Conservation (phyloP, 2,797 vertebrate genomes). For the Syndactyla subalaris region DNA sequence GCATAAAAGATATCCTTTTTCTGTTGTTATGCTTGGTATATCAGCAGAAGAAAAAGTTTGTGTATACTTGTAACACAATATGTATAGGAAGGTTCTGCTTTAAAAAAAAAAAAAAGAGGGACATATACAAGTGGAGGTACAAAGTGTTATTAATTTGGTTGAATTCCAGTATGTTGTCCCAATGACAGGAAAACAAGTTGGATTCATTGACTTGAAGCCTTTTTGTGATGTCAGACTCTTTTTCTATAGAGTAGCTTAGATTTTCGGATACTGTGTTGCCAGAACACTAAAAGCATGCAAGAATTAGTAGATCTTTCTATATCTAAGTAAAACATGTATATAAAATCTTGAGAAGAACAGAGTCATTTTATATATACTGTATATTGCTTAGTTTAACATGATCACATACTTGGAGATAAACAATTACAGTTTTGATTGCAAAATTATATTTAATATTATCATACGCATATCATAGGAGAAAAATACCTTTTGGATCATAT, state of each 20-base stretch:
- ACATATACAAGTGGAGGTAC: background rate
- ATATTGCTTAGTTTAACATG: constrained; percentile 1
- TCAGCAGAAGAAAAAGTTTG: background rate
- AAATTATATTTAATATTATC: constrained; percentile 12
- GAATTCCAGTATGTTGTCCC: background rate
- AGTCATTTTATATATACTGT: background rate
- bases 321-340: background rate
- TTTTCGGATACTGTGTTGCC: background rate
- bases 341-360: background rate
- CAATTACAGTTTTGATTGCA: background rate
- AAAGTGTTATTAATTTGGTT: background rate
- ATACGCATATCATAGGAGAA: background rate
- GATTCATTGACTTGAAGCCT: background rate
- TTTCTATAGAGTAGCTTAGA: background rate
- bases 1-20: background rate
- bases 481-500: background rate
- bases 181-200: background rate
- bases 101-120: background rate
- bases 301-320: background rate
- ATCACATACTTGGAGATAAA: background rate
- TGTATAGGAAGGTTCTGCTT: background rate
- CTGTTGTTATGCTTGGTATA: background rate
- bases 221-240: background rate
- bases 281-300: background rate
- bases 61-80: background rate